Percentiles rank a stretch among this genome's conserved stretches.
Conservation (phyloP, 1,140 invertebrate genomes). For the Anthonomus grandis region DNA sequence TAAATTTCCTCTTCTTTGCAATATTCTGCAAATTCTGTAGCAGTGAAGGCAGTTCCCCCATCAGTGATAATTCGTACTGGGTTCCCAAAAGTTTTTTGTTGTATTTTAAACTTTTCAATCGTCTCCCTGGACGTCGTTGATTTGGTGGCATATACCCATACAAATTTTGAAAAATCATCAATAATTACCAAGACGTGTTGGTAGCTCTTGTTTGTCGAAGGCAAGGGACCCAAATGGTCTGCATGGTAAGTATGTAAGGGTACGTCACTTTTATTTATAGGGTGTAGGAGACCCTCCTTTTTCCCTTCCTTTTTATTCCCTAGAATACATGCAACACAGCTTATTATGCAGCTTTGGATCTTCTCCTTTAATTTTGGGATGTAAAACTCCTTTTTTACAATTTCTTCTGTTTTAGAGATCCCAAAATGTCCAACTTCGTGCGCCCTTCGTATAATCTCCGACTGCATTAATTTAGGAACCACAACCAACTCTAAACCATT, state of each 20-base stretch:
- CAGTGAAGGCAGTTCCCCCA: conserved; percentile 46
- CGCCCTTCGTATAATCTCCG: conserved; percentile 27
- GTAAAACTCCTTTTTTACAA: conserved; percentile 45
- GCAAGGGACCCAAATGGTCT: conserved; percentile 46
- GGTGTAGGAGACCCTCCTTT: conserved; percentile 41
- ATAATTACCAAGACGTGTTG: conserved; percentile 46
- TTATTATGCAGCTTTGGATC: conserved; percentile 40
- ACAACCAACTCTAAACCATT: conserved; percentile 27
- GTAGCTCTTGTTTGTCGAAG: conserved; percentile 43
- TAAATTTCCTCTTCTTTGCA: conserved; percentile 35
- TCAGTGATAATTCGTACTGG: conserved; percentile 43
- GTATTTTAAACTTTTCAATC: conserved; percentile 22
- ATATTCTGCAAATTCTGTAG: conserved; percentile 35
- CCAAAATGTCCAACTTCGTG: conserved; percentile 35
- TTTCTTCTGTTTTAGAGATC: conserved; percentile 43
- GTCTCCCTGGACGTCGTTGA: conserved; percentile 37
- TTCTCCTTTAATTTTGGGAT: conserved; percentile 43
- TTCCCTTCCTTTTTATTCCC: conserved; percentile 46
- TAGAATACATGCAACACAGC: conserved; percentile 47
- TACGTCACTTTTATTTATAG: conserved; percentile 29
- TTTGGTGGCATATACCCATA: conserved; percentile 40
- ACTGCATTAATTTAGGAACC: conserved; percentile 27
- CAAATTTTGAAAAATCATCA: conserved; percentile 49
- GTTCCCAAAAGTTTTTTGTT: conserved; percentile 41
- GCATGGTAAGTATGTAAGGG: conserved; percentile 41